phyloP scores from a whole-genome alignment of 2,888 invertebrate species.

The Diabrotica balteata region DNA sequence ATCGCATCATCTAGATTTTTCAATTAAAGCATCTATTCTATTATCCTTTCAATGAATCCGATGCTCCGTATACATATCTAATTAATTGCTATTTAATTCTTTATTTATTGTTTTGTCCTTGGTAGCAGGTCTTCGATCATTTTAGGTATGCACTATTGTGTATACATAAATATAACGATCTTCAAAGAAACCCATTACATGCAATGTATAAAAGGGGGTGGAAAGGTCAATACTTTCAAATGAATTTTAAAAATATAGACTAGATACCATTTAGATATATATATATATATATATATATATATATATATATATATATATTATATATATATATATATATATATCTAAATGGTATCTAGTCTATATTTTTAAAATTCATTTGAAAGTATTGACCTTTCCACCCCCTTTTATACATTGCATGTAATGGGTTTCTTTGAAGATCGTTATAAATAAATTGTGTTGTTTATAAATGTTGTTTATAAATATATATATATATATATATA shows the following conservation, averaged over 20 bases:
- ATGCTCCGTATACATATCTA: conserved; percentile 14
- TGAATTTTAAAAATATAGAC: not conserved
- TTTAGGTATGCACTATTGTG: conserved; percentile 12
- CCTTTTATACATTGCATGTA: conserved; percentile 13
- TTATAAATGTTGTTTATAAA: no score
- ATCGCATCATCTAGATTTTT: conserved; percentile 9
- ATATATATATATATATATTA: no score
- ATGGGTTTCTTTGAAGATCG: conserved; percentile 20
- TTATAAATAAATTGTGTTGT: no score
- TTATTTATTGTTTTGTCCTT: conserved; percentile 11
- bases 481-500: no score
- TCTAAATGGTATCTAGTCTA: no score
- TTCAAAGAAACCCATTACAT: conserved; percentile 17
- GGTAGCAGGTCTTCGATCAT: conserved; percentile 3
- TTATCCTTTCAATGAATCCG: conserved; percentile 8
- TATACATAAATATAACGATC: not conserved
- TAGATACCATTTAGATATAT: no score
- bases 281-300: no score
- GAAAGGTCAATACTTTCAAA: conserved; percentile 17
- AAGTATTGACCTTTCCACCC: conserved; percentile 15
- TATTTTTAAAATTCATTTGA: not conserved
- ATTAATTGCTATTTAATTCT: conserved; percentile 24
- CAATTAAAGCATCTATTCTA: conserved; percentile 3
- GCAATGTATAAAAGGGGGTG: conserved; percentile 10
- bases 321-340: no score